These are phyloP conservation scores for Mus spretus DNA, from an alignment of 2,797 vertebrate genomes.

Conservation along the genomic window DNA sequence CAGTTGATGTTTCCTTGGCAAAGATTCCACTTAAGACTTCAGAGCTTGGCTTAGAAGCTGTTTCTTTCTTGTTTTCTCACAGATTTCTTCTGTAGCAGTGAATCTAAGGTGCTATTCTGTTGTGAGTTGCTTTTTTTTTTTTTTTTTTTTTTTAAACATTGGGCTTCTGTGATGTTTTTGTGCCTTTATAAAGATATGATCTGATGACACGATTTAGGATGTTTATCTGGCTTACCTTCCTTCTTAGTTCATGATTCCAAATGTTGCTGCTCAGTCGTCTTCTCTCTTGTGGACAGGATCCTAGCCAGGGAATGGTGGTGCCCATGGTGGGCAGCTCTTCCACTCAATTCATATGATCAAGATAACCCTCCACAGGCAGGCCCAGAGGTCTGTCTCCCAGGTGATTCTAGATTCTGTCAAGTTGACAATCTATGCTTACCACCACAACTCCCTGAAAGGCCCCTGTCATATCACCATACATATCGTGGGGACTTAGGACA, in stretches of 20 bases:
- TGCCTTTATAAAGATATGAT: background rate
- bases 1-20: background rate
- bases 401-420: background rate
- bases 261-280: background rate
- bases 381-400: background rate
- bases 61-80: slow-evolving; percentile 48
- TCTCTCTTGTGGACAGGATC: background rate
- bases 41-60: background rate
- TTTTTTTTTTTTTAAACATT: background rate
- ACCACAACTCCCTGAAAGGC: background rate
- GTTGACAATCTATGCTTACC: background rate
- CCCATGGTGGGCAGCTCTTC: background rate
- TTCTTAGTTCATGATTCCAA: slow-evolving; percentile 39
- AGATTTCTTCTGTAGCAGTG: background rate
- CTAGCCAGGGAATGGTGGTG: background rate
- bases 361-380: background rate
- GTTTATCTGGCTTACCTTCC: slow-evolving; percentile 1
- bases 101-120: background rate
- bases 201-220: background rate
- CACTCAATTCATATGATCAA: background rate
- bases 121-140: background rate
- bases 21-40: background rate
- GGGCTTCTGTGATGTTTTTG: background rate
- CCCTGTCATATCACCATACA: background rate
- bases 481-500: background rate